Evolutionary conservation across 2,797 vertebrate genomes (phyloP), one percentile per base, ranked within the genome.

Genomic region (Crypturellus tataupa): DNA sequence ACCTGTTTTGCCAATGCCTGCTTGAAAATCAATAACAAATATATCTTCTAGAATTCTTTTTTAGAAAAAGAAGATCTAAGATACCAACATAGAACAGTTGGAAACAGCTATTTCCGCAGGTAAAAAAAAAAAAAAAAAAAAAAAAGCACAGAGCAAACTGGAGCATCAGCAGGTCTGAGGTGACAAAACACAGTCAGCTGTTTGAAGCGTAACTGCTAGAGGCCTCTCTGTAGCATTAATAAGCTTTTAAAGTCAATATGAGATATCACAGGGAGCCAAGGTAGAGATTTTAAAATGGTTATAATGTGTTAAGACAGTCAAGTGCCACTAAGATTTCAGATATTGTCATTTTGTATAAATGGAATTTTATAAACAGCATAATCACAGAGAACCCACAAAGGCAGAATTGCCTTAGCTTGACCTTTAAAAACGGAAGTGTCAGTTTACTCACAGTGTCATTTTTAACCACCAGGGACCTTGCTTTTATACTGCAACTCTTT

Each of bases 21-120:
- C 31, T 71, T 17, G 88, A 95, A 85, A 92, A 90, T 46, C 35
- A 71, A 23, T 25, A 69, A 23, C 3, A 71, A 95, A 85, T 49
- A 31, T 0, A 1, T 24, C 9, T 70, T 75, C n/a, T 68, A 39
- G 78, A 46, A 31, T 18, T 13, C 3, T 53, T 60, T 47, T 59
- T 39, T 60, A 21, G 31, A 56, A 46, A 33, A 56, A 72, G 63
- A 3, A 8, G 35, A 37, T 56, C 13, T 62, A 65, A 81, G 59
- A 63, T 35, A 7, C 8, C 65, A 86, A 39, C 7, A 46, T 8
- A 82, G 16, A 35, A n/a, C 0, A 7, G 10, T 24, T 62, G 33
- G 16, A 84, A 91, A 76, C 6, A 10, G 3, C 63, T 37, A 40
- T 46, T 56, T 70, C 55, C 33, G 9, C 0, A 65, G 65, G 76